Conservation (phyloP, 1,140 invertebrate species). For the Euura lappo region DNA sequence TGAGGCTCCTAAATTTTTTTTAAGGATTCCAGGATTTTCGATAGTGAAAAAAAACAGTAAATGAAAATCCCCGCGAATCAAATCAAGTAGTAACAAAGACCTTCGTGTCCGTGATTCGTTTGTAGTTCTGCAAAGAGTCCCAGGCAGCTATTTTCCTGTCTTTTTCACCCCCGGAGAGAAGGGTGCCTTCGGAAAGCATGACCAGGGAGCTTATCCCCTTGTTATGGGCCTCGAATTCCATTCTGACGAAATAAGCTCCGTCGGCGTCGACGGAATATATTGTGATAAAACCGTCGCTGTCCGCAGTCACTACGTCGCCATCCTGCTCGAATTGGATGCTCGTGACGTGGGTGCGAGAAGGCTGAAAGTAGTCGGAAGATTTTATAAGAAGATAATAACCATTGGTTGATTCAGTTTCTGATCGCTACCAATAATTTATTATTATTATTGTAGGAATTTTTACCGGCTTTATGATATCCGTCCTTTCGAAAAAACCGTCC, state of each 20-base stretch:
- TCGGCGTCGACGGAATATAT: slow-evolving; percentile 90
- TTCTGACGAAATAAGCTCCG: slow-evolving; percentile 84
- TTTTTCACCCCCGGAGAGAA: slow-evolving; percentile 88
- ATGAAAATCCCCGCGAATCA: no score
- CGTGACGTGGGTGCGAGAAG: slow-evolving; percentile 80
- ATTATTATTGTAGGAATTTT: slow-evolving; percentile 27
- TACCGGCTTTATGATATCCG: slow-evolving; percentile 85
- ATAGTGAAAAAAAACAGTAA: slow-evolving; percentile 17
- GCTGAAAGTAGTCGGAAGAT: slow-evolving; percentile 58
- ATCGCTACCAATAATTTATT: no score
- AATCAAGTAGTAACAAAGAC: slow-evolving; percentile 52
- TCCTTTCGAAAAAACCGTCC: slow-evolving; percentile 87
- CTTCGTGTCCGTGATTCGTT: slow-evolving; percentile 87
- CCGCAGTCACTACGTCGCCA: slow-evolving; percentile 92
- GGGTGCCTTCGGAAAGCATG: slow-evolving; percentile 87
- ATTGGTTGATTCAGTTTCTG: no score
- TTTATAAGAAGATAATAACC: no score
- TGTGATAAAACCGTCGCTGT: slow-evolving; percentile 93
- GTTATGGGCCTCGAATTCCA: slow-evolving; percentile 88
- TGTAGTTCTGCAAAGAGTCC: slow-evolving; percentile 91
- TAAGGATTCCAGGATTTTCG: not conserved
- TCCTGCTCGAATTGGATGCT: slow-evolving; percentile 91
- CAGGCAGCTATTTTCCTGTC: slow-evolving; percentile 90
- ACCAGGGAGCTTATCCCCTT: slow-evolving; percentile 86
- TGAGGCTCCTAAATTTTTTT: not conserved